phyloP scores from a whole-genome alignment of 2,888 invertebrate genomes.

The Brenthis ino region DNA sequence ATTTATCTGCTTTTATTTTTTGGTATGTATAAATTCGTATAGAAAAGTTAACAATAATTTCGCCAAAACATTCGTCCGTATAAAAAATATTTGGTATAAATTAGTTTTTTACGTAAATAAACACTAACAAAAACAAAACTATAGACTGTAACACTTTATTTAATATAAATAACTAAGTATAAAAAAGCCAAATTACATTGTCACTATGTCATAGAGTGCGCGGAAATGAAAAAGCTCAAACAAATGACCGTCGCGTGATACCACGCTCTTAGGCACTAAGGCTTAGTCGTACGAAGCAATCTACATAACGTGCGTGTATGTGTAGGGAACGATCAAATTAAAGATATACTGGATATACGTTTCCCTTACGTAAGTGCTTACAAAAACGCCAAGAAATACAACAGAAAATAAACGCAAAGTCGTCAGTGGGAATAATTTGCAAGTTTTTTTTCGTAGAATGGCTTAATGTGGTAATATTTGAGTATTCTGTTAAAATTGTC shows the following conservation, averaged over 20 bases:
- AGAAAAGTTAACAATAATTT: no score
- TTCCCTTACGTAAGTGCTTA: conserved; percentile 1
- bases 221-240: conserved; percentile 35
- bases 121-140: background rate
- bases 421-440: background rate
- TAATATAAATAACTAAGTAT: background rate
- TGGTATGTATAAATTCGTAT: background rate
- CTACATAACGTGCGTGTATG: conserved; percentile 22
- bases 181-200: background rate
- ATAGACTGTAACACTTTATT: background rate
- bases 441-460: background rate
- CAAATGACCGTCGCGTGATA: conserved; percentile 35
- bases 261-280: conserved; percentile 25
- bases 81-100: no score
- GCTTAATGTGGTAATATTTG: no score
- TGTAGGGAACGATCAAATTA: conserved; percentile 17
- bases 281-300: conserved; percentile 21
- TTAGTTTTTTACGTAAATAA: no score
- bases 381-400: conserved; percentile 5
- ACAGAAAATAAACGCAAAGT: conserved; percentile 2
- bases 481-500: no score
- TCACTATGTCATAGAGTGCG: conserved; percentile 18
- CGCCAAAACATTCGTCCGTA: no score
- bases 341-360: conserved; percentile 4
- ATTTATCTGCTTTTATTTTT: background rate